Conservation (phyloP, 2,113 vertebrate genomes). For the Anarrhichthys ocellatus region DNA sequence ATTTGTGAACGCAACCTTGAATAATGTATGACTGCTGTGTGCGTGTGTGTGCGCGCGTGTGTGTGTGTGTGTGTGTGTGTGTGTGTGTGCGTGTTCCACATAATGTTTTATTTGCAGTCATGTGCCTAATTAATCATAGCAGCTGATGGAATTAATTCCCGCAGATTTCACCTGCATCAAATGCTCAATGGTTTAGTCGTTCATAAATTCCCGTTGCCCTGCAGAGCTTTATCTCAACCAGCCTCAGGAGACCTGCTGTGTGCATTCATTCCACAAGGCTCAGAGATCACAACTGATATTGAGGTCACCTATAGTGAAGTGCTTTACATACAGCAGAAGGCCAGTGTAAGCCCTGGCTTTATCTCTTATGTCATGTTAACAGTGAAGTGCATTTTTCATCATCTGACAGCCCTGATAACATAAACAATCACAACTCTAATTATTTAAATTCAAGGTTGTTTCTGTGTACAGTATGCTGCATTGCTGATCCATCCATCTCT, state of each 20-base stretch:
- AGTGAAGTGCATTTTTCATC: slow-evolving; percentile 22
- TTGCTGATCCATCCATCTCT: slow-evolving; percentile 48
- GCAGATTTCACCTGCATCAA: slow-evolving; percentile 43
- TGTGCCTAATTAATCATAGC: slow-evolving; percentile 60
- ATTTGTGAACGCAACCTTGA: slow-evolving; percentile 54
- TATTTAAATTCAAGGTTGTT: slow-evolving; percentile 55
- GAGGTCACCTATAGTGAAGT: slow-evolving; percentile 52
- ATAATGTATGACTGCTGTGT: slow-evolving; percentile 53
- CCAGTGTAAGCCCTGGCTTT: slow-evolving; percentile 26
- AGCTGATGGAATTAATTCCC: slow-evolving; percentile 46
- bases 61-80: slow-evolving; percentile 41
- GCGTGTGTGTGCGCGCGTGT: slow-evolving; percentile 41
- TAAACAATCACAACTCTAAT: slow-evolving; percentile 35
- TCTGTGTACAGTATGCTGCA: slow-evolving; percentile 49
- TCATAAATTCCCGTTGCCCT: slow-evolving; percentile 13
- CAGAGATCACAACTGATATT: slow-evolving; percentile 36
- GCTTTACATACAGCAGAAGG: slow-evolving; percentile 10
- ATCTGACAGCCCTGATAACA: slow-evolving; percentile 23
- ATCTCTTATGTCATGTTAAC: slow-evolving; percentile 26
- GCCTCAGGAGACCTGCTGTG: slow-evolving; percentile 10
- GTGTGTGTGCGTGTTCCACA: slow-evolving; percentile 48
- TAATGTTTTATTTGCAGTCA: slow-evolving; percentile 50
- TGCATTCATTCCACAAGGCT: slow-evolving; percentile 28
- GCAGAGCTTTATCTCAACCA: slow-evolving; percentile 13
- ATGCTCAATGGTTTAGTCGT: slow-evolving; percentile 4